phyloP scores from a whole-genome alignment of 2,888 invertebrate genomes.

The Drosophila setosimentum region DNA sequence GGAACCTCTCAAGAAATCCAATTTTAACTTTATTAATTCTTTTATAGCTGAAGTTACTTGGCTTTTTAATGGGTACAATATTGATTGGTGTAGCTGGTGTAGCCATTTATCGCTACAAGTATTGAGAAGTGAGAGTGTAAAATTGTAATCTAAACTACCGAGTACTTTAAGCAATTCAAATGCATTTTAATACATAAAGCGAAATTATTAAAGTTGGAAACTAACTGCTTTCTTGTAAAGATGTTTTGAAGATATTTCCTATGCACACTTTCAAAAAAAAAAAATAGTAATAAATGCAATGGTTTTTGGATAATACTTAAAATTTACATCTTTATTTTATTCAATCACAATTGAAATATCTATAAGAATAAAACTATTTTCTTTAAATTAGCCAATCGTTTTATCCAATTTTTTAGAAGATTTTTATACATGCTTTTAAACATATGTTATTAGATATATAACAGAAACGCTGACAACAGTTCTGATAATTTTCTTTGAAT shows the following conservation, averaged over 20 bases:
- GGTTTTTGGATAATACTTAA: constrained; percentile 63
- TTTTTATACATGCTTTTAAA: background rate
- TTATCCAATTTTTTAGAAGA: background rate
- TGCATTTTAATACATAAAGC: constrained; percentile 63
- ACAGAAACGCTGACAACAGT: background rate
- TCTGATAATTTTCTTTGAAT: background rate
- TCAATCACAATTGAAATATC: constrained; percentile 44
- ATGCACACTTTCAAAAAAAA: constrained; percentile 47
- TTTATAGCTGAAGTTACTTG: constrained; percentile 83
- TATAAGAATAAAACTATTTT: constrained; percentile 20
- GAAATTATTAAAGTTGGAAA: constrained; percentile 66
- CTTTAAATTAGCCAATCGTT: background rate
- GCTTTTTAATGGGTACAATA: constrained; percentile 88
- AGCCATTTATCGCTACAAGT: constrained; percentile 91
- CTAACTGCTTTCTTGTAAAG: constrained; percentile 52
- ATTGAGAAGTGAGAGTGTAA: constrained; percentile 61
- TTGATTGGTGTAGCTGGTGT: constrained; percentile 90
- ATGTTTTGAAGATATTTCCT: constrained; percentile 45
- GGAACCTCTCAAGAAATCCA: background rate
- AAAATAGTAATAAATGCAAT: constrained; percentile 52
- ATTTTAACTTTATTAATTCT: background rate
- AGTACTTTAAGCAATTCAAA: constrained; percentile 65
- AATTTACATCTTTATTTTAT: constrained; percentile 56
- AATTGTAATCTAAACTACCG: constrained; percentile 22
- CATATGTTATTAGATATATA: background rate